Evolutionary conservation across 2,113 vertebrate species (phyloP).

Genomic region (Cisticola juncidis): DNA sequence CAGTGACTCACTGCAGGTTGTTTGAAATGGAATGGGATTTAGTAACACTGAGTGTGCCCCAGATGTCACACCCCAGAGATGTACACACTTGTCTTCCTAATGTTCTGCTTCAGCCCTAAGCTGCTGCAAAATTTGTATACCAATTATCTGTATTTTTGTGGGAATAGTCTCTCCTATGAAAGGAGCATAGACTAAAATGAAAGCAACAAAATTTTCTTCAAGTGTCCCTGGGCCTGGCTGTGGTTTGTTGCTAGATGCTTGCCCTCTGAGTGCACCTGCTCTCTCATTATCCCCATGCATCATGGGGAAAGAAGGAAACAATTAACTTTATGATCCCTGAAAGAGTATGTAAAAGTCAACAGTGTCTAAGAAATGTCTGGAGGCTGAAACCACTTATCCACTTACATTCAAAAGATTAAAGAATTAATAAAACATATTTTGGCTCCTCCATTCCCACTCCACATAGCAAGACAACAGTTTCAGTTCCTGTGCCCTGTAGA

Average conservation of each 20-base stretch:
- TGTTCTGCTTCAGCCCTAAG: neutral
- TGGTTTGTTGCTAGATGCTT: neutral
- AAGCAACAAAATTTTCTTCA: neutral
- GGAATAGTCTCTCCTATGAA: neutral
- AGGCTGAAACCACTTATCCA: constrained; percentile 6
- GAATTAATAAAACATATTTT: neutral
- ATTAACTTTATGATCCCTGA: constrained; percentile 8
- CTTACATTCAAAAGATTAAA: neutral
- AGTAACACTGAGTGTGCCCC: neutral
- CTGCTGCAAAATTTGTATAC: neutral
- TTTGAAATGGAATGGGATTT: constrained; percentile 13
- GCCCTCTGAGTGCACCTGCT: neutral
- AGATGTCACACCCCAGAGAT: neutral
- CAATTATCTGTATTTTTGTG: neutral
- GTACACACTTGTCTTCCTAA: neutral
- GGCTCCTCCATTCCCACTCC: neutral
- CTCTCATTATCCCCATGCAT: neutral
- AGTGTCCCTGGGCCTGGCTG: neutral
- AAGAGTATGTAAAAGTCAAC: neutral
- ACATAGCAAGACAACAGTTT: neutral
- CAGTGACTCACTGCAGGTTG: constrained; percentile 28
- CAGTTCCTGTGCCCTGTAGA: neutral
- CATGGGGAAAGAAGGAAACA: neutral
- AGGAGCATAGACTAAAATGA: neutral
- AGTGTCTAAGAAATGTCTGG: neutral